Percentiles rank a stretch among this genome's conserved stretches.
Conservation (phyloP, 64 coral and sea anemone genomes). For the Actinia equina region DNA sequence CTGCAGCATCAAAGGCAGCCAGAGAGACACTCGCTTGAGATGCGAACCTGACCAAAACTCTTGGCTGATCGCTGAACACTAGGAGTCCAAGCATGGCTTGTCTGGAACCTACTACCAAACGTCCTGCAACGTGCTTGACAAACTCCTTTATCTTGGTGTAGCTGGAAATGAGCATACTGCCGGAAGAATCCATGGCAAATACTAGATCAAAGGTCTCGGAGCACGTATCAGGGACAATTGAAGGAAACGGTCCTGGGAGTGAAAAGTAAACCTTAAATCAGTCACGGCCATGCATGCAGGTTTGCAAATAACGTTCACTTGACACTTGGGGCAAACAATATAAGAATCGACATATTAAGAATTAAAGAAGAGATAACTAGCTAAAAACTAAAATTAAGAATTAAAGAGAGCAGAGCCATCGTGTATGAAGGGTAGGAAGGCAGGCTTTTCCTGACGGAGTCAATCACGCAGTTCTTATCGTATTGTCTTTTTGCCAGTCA, state of each 20-base stretch:
- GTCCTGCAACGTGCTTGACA: slow-evolving; percentile 26
- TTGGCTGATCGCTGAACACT: slow-evolving; percentile 43
- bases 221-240: slow-evolving; percentile 16
- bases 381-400: too few species aligned
- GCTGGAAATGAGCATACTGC: slow-evolving; percentile 34
- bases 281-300: not conserved
- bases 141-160: slow-evolving; percentile 50
- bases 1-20: slow-evolving; percentile 18
- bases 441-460: too few species aligned
- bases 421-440: too few species aligned
- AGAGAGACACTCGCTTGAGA: slow-evolving; percentile 35
- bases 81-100: slow-evolving; percentile 45
- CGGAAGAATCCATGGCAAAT: slow-evolving; percentile 63
- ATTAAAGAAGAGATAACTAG: too few species aligned
- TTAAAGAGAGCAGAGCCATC: too few species aligned
- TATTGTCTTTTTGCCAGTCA: too few species aligned
- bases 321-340: too few species aligned
- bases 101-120: slow-evolving; percentile 7
- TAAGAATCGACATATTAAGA: too few species aligned
- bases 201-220: slow-evolving; percentile 50
- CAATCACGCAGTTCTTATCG: too few species aligned
- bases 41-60: slow-evolving; percentile 32
- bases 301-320: too few species aligned
- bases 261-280: not conserved
- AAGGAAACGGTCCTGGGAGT: not conserved